A percentile compares a stretch with the other conserved stretches of the same genome.
Conservation (phyloP, 2,888 invertebrate genomes). For the Trachelus iudaicus region DNA sequence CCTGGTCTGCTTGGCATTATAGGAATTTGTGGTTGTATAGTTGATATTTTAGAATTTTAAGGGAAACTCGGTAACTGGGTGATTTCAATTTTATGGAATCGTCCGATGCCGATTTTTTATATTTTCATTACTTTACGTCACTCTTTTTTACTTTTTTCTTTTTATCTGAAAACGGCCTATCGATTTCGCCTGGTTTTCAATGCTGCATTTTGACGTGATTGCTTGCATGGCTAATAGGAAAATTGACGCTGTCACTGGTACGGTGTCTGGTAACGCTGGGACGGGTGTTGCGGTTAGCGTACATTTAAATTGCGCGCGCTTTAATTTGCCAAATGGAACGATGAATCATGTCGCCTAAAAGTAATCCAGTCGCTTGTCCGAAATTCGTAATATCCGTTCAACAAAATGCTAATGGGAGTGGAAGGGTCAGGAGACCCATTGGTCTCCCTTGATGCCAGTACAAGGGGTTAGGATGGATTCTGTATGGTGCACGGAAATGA, state of each 20-base stretch:
- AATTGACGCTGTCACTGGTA: neutral
- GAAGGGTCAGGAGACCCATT: neutral
- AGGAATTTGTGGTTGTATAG: neutral
- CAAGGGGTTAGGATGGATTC: neutral
- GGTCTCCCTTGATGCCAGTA: neutral
- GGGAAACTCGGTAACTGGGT: neutral
- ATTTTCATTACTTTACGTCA: neutral
- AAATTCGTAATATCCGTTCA: conserved; percentile 17
- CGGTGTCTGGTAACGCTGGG: neutral
- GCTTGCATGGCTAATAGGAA: neutral
- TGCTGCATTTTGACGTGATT: neutral
- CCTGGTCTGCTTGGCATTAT: neutral
- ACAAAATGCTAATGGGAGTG: conserved; percentile 37
- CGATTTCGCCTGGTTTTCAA: neutral
- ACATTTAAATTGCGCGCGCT: neutral
- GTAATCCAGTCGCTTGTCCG: neutral
- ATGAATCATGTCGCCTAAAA: neutral
- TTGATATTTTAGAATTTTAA: neutral
- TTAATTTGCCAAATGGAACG: conserved; percentile 1
- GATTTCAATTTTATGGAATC: neutral
- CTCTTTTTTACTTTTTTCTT: neutral
- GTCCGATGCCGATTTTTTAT: neutral
- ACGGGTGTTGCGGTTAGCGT: neutral
- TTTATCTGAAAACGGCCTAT: neutral
- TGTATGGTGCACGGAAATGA: neutral